Percentiles rank a stretch among this genome's conserved stretches.
Evolutionary conservation across 2,113 vertebrate species (phyloP).

Genomic region (Sylvietta virens): DNA sequence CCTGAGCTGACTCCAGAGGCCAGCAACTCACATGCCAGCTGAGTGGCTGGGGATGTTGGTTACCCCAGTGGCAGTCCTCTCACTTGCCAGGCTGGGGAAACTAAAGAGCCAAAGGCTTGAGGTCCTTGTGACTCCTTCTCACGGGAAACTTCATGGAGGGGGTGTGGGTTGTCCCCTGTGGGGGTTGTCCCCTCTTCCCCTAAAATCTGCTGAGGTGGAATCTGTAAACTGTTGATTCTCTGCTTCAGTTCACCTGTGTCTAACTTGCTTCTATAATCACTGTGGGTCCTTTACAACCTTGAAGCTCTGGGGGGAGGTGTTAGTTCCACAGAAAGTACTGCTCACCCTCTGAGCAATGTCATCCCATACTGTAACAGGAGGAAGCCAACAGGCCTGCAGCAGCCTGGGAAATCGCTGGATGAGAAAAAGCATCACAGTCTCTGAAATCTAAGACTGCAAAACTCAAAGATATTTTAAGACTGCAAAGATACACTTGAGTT

Average conservation of each 20-base stretch:
- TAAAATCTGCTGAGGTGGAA: background rate
- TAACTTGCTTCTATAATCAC: background rate
- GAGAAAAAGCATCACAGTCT: background rate
- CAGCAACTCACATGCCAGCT: background rate
- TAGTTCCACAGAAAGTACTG: background rate
- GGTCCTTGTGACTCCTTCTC: background rate
- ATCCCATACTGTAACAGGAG: background rate
- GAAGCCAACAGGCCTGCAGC: background rate
- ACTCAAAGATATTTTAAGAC: background rate
- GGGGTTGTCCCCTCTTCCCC: background rate
- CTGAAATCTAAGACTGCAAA: background rate
- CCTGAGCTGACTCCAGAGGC: background rate
- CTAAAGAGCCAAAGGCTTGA: background rate
- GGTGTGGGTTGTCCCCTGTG: background rate
- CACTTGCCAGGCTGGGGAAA: background rate
- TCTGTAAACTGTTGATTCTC: background rate
- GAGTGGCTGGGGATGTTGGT: fast-evolving
- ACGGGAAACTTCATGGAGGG: background rate
- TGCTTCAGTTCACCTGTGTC: background rate
- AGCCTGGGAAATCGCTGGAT: background rate
- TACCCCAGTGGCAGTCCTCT: background rate
- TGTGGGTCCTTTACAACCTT: background rate
- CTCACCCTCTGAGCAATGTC: background rate
- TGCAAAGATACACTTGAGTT: background rate
- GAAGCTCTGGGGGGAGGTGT: fast-evolving